Conservation (phyloP, 2,113 vertebrate genomes). For the Todiramphus saurophagus region DNA sequence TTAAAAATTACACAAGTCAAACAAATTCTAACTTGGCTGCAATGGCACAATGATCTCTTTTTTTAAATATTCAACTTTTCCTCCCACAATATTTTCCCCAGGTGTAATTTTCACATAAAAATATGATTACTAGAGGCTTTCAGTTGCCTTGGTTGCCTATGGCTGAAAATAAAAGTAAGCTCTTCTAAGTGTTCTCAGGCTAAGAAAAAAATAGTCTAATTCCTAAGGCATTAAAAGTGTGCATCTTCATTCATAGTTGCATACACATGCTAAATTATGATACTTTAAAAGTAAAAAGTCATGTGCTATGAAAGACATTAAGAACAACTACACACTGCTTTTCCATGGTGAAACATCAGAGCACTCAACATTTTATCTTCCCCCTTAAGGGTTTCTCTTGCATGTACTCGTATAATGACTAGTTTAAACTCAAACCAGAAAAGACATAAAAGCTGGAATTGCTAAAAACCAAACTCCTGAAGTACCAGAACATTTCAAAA, state of each 20-base stretch:
- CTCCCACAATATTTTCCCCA: background rate
- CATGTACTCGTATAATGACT: background rate
- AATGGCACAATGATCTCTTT: background rate
- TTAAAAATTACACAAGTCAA: background rate
- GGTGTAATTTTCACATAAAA: background rate
- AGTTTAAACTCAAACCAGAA: background rate
- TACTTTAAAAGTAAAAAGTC: background rate
- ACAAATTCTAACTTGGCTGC: background rate
- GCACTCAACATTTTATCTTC: background rate
- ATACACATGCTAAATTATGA: rapidly evolving
- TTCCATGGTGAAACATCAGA: background rate
- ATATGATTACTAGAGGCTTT: background rate
- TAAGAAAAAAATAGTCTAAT: background rate
- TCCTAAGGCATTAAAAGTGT: background rate
- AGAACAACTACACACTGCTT: background rate
- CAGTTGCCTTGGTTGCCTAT: background rate
- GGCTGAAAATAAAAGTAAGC: background rate
- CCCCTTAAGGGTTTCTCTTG: background rate
- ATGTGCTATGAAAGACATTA: background rate
- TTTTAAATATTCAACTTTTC: background rate
- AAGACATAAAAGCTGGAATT: background rate
- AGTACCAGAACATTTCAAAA: background rate
- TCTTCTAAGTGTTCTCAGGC: background rate
- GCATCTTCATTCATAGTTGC: background rate
- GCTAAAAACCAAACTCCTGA: background rate